phyloP scores from a whole-genome alignment of 2,113 vertebrate species.

The Nyctibius bracteatus region DNA sequence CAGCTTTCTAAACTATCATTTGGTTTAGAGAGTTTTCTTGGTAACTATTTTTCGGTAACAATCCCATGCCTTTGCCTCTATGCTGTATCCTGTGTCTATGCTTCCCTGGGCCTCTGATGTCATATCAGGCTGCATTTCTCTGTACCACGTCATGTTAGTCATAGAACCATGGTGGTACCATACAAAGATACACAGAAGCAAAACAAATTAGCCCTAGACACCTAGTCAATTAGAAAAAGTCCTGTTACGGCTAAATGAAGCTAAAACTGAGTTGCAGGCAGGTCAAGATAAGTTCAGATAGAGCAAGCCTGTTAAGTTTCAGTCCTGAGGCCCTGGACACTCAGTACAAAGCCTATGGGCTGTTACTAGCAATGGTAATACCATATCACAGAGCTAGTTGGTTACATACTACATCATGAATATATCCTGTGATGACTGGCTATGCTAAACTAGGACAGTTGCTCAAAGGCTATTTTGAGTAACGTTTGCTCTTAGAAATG shows the following conservation, averaged over 20 bases:
- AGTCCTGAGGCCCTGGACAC: background rate
- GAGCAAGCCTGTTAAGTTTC: background rate
- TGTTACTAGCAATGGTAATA: background rate
- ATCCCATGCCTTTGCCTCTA: background rate
- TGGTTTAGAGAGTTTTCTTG: too few relatives aligned
- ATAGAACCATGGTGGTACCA: background rate
- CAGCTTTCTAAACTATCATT: too few relatives aligned
- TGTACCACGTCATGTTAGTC: background rate
- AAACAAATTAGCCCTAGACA: background rate
- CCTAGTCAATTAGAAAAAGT: background rate
- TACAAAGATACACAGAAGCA: background rate
- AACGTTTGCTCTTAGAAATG: background rate
- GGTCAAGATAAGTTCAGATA: background rate
- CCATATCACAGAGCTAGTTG: background rate
- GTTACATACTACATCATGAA: background rate
- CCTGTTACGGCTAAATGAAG: background rate
- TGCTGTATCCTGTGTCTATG: accelerated
- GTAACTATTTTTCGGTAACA: too few relatives aligned
- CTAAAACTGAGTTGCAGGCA: background rate
- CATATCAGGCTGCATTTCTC: background rate
- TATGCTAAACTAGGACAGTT: background rate
- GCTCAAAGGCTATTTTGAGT: background rate
- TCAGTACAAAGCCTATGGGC: background rate
- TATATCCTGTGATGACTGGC: background rate
- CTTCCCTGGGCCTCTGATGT: background rate